These are phyloP conservation scores for Notospermus geniculatus DNA, from an alignment of 1,140 invertebrate species.

Conservation along the genomic window DNA sequence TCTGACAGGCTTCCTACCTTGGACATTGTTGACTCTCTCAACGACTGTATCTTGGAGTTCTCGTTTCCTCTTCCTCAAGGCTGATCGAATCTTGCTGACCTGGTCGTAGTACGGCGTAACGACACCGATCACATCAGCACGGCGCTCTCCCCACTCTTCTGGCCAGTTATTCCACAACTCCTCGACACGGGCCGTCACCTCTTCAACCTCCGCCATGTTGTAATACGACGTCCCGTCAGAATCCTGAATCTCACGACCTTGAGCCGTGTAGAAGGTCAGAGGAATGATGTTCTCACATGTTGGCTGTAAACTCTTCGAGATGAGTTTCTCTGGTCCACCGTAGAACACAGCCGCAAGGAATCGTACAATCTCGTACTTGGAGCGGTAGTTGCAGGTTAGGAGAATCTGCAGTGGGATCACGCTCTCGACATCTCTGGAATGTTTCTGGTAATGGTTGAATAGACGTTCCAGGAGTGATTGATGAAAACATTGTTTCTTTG, in stretches of 20 bases:
- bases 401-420: conserved; percentile 37
- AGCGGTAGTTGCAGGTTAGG: conserved; percentile 71
- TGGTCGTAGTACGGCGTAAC: conserved; percentile 82
- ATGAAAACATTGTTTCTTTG: conserved; percentile 38
- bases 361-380: conserved; percentile 76
- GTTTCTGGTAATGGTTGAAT: conserved; percentile 38
- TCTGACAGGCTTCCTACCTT: conserved; percentile 62
- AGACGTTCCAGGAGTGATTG: conserved; percentile 45
- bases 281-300: conserved; percentile 55
- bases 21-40: conserved; percentile 79
- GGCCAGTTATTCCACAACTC: conserved; percentile 73
- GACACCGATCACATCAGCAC: conserved; percentile 74
- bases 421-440: conserved; percentile 18
- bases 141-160: conserved; percentile 68
- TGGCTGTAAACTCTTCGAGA: conserved; percentile 32
- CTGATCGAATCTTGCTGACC: conserved; percentile 68
- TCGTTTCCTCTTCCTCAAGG: conserved; percentile 64
- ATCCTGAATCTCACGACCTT: conserved; percentile 70
- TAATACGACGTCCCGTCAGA: conserved; percentile 79
- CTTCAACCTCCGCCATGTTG: conserved; percentile 76
- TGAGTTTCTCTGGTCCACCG: conserved; percentile 60
- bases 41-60: conserved; percentile 75
- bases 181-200: conserved; percentile 70
- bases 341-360: conserved; percentile 82
- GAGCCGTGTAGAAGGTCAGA: conserved; percentile 77